Evolutionary conservation across 2,113 vertebrate genomes (phyloP).

Genomic region (Oryctolagus cuniculus): DNA sequence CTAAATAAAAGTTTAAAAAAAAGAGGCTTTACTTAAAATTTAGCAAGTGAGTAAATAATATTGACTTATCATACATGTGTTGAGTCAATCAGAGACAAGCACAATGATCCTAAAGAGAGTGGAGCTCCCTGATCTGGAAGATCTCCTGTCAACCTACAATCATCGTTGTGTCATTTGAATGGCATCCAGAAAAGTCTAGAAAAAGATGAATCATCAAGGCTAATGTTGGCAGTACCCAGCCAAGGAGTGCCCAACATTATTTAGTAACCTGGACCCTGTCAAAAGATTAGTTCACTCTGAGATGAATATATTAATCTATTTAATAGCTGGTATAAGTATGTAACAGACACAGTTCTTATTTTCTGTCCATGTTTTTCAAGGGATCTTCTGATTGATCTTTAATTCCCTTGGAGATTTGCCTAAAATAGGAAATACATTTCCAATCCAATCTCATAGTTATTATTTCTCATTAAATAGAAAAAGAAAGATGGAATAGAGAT

Average conservation of each 20-base stretch:
- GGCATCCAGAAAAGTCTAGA: background rate
- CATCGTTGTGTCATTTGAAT: background rate
- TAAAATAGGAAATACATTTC: background rate
- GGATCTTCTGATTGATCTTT: background rate
- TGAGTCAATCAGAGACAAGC: background rate
- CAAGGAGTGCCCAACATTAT: background rate
- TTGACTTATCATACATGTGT: background rate
- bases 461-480: background rate
- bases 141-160: background rate
- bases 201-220: background rate
- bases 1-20: too few relatives aligned
- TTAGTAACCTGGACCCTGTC: background rate
- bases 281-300: background rate
- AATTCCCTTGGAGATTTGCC: background rate
- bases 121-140: background rate
- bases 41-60: background rate
- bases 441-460: background rate
- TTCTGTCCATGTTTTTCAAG: background rate
- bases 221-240: background rate
- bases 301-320: background rate
- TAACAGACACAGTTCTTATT: background rate
- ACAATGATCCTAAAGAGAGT: background rate
- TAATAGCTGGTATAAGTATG: background rate
- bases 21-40: background rate
- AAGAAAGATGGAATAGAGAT: too few relatives aligned